Evolutionary conservation across 1,140 invertebrate species (phyloP), one percentile per base, ranked within the genome.

Genomic region (Metaphire vulgaris): DNA sequence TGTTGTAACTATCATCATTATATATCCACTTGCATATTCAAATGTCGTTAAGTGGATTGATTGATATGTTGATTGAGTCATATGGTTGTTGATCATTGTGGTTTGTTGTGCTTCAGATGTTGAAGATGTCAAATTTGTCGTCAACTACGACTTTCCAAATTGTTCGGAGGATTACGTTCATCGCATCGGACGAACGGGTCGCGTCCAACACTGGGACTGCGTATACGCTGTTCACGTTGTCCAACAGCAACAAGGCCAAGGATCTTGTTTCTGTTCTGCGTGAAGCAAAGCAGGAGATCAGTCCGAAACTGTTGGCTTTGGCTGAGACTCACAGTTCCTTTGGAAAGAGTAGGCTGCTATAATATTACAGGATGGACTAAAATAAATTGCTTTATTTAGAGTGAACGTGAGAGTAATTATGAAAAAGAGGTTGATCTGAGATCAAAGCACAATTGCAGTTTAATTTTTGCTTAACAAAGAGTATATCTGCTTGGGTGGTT

Each of bases 191-290:
- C 91, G 97, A 81, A 99, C 97, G 76, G 97, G 94, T 72, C 89
- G 97, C 91, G 74, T 90, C 93, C 84, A 91, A 92, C 41, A 94
- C 92, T 79, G 97, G 97, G 71, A 99, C 96, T 32, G 96, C 97
- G 34, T 99, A 99, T 87, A 97, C 97, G 71, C 98, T 99, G 88
- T 98, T 99, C 88, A 99, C 97, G 56, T 96, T 97, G 83, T 96
- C 99, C 77, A 97, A 99, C 86, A 89, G 90, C 77, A 91, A 92
- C 82, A 94, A 97, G 88, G 95, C 95, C 6, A 92, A 91, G 85
- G 95, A 97, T 85, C 89, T 98, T 66, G 90, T 98, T 16, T 90
- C 91, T 81, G 95, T 98, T 1, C 88, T 98, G 30, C 89, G 90
- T 85, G 96, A 98, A 89, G 95, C 96, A 74, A 97, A 97, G 82